Evolutionary conservation across 2,888 invertebrate genomes (phyloP).

Genomic region (Drosophila limbata): DNA sequence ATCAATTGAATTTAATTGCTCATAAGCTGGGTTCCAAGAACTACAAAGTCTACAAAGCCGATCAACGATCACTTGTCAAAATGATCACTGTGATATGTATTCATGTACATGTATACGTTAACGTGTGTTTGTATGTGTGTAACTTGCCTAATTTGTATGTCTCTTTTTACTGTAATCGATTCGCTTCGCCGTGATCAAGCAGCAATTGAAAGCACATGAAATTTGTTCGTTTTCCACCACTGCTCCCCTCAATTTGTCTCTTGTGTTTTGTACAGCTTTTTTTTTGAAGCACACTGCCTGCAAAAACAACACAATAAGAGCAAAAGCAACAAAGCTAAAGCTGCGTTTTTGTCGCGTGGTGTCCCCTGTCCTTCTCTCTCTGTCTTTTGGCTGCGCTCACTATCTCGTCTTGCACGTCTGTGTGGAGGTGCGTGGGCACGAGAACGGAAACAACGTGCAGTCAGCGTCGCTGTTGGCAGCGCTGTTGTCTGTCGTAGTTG

Average conservation of each 20-base stretch:
- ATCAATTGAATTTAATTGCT: conserved; percentile 60
- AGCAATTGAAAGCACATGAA: conserved; percentile 63
- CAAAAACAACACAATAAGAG: conserved; percentile 28
- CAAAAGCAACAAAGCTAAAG: conserved; percentile 39
- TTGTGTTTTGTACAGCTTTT: conserved; percentile 22
- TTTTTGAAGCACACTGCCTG: conserved; percentile 17
- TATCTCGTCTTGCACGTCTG: conserved; percentile 23
- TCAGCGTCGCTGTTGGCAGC: conserved; percentile 45
- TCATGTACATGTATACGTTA: conserved; percentile 7
- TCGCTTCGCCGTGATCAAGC: conserved; percentile 61
- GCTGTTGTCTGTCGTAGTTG: conserved; percentile 56
- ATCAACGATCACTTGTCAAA: conserved; percentile 53
- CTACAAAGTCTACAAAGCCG: conserved; percentile 38
- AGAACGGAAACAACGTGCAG: conserved; percentile 76
- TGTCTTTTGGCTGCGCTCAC: not conserved
- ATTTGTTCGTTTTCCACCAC: conserved; percentile 51
- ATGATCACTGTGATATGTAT: conserved; percentile 21
- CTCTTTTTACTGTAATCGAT: conserved; percentile 60
- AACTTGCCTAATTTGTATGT: conserved; percentile 59
- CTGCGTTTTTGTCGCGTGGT: conserved; percentile 65
- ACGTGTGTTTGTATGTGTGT: conserved; percentile 30
- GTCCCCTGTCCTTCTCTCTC: conserved; percentile 25
- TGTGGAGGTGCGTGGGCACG: conserved; percentile 73
- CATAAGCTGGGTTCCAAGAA: conserved; percentile 47
- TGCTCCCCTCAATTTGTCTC: conserved; percentile 52